Conservation (phyloP, 2,113 vertebrate genomes). For the Lycocorax pyrrhopterus region DNA sequence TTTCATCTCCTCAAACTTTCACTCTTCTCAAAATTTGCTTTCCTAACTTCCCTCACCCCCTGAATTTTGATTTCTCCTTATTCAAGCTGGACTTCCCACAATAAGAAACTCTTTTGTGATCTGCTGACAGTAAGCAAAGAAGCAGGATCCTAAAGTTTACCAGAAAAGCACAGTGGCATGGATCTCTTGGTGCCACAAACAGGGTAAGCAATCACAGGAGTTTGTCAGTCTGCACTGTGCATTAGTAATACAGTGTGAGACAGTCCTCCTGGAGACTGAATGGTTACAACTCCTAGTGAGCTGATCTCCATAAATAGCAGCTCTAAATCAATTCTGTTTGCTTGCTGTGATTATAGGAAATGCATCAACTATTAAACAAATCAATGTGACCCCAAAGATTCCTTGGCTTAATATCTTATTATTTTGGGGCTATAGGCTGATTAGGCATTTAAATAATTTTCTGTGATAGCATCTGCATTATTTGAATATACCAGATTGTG, state of each 20-base stretch:
- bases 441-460: slow-evolving; percentile 25
- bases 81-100: background rate
- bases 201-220: background rate
- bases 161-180: background rate
- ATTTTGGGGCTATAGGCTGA: slow-evolving; percentile 1
- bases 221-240: background rate
- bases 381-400: slow-evolving; percentile 19
- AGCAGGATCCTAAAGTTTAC: background rate
- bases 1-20: background rate
- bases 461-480: background rate
- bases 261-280: background rate
- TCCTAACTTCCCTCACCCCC: background rate
- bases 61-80: background rate
- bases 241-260: background rate
- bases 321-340: slow-evolving; percentile 51
- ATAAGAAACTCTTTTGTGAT: background rate
- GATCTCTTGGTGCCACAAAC: background rate
- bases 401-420: slow-evolving; percentile 7
- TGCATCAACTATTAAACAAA: slow-evolving; percentile 31
- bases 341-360: slow-evolving; percentile 29
- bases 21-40: background rate
- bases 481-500: slow-evolving; percentile 3
- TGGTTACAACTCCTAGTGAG: slow-evolving; percentile 26
- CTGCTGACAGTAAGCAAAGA: background rate
- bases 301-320: slow-evolving; percentile 28